Evolutionary conservation across 2,113 vertebrate genomes (phyloP), one percentile per base, ranked within the genome.

Genomic region (Electrona antarctica): DNA sequence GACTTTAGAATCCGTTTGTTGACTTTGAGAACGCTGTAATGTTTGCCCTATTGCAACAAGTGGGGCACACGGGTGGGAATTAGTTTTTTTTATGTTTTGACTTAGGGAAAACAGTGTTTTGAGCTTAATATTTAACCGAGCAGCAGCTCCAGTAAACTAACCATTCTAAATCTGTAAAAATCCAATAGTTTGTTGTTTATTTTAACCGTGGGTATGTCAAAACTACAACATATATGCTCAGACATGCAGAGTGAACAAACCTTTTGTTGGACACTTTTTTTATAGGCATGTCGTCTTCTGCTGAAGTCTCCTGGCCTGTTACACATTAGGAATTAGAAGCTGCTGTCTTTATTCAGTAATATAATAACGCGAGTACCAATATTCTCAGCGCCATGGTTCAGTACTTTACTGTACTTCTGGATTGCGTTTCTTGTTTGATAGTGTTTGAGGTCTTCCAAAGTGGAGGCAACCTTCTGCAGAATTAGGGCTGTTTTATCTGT

Each of bases 31-130:
- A 14, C 21, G 47, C 62, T 64, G 62, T 10, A 59, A 64, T 50
- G 58, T 80, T 83, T 64, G 45, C 67, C 21, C 4, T 60, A n/a
- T 64, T 59, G 49, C 64, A 69, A 71, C 61, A 72, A 77, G 58
- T 80, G 73, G 9, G 54, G 33, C 10, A 8, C 62, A 66, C 54
- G 33, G 58, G n/a, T 50, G 33, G 33, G 33, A 41, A 41, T 41
- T 41, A 54, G 7, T 47, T 74, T 77, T 81, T 64, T 52, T 62
- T 45, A 66, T 61, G 49, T 47, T 69, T 64, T 76, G 49, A 51
- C 13, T 52, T 48, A 74, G 45, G 49, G 12, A 67, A 58, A 49
- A 8, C 4, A 56, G 15, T 0, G 9, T 57, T 21, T 67, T n/a
- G 33, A 15, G 7, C 7, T 3, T 46, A 5, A 14, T 12, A 13